Conservation (phyloP, 2,888 invertebrate species). For the Heteropelma amictum region DNA sequence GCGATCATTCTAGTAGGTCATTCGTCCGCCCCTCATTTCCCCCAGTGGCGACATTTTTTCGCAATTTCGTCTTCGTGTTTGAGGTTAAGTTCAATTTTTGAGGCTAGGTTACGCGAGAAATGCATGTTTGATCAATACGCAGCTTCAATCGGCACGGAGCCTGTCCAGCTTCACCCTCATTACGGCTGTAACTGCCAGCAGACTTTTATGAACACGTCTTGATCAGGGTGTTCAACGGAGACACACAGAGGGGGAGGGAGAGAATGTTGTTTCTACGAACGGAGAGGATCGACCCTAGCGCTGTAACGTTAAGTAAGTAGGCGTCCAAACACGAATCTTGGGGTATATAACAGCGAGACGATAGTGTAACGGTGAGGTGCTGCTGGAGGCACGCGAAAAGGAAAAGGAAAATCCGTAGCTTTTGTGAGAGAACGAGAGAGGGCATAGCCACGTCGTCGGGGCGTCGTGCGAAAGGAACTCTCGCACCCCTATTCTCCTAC, state of each 20-base stretch:
- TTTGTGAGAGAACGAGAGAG: conserved; percentile 54
- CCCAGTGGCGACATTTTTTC: too few species aligned
- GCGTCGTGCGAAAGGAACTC: conserved; percentile 61
- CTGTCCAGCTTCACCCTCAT: not conserved
- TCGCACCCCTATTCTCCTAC: conserved; percentile 16
- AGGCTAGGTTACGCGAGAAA: too few species aligned
- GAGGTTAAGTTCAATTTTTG: too few species aligned
- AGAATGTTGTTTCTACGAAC: conserved; percentile 9
- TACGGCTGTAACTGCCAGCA: conserved; percentile 38
- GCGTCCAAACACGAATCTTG: conserved; percentile 67
- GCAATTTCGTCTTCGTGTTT: too few species aligned
- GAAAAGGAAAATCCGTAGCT: conserved; percentile 32
- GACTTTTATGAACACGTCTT: conserved; percentile 36
- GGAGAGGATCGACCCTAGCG: conserved; percentile 19
- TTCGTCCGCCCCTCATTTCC: too few species aligned
- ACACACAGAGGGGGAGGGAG: not conserved
- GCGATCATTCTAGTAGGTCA: too few species aligned
- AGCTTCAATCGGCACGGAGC: not conserved
- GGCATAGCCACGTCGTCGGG: conserved; percentile 60
- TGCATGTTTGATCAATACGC: not conserved
- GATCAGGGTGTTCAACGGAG: conserved; percentile 30
- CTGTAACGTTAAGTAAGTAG: conserved; percentile 66
- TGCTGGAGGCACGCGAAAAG: conserved; percentile 50
- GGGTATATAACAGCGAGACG: conserved; percentile 54
- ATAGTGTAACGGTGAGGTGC: conserved; percentile 41